Base-by-base conservation (phyloP, 2,113 vertebrate genomes). In the Myrmophylax atrothorax region DNA sequence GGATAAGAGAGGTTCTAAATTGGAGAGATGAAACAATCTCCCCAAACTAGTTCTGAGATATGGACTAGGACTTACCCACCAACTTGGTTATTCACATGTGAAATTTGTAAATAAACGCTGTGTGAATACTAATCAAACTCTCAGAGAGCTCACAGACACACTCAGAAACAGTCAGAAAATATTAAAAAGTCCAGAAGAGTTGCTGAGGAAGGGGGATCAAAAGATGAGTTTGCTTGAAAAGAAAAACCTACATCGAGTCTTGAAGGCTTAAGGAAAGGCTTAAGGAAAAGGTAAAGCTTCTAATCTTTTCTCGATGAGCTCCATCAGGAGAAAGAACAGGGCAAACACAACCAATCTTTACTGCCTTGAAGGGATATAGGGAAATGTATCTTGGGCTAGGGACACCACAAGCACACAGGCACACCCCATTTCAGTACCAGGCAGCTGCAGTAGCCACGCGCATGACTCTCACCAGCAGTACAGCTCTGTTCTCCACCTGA, bases 381-480 rank as follows among this genome's bases (percentile, higher is more conserved):
- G 80, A 42, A 52, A 28, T 47, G 2, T 28, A 2, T 16, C 58
- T 37, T 0, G 1, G 35, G 8, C 42, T 16, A 56, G 38, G 67
- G 59, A 31, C 40, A 40, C 20, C 24, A 38, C 26, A 40, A 29
- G 49, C 53, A 60, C 31, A 23, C 9, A 17, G 62, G 18, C 37
- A 63, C 0, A 1, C 12, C 29, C 25, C 0, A 3, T 14, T 38
- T 53, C 5, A 1, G 40, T 8, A 8, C 17, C 31, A 2, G 8
- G 58, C 82, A 60, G 58, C 50, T n/a, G 50, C 75, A 33, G 14
- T 5, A 55, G 9, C 20, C 18, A 18, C 3, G n/a, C 9, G 19
- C 25, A 40, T 0, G 3, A 2, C 37, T 31, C 33, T 10, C 35
- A 37, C 10, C 62, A 19, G 14, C 62, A 42, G 44, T 14, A 19